Evolutionary conservation across 2,113 vertebrate genomes (phyloP).

Genomic region (Ursus arctos): DNA sequence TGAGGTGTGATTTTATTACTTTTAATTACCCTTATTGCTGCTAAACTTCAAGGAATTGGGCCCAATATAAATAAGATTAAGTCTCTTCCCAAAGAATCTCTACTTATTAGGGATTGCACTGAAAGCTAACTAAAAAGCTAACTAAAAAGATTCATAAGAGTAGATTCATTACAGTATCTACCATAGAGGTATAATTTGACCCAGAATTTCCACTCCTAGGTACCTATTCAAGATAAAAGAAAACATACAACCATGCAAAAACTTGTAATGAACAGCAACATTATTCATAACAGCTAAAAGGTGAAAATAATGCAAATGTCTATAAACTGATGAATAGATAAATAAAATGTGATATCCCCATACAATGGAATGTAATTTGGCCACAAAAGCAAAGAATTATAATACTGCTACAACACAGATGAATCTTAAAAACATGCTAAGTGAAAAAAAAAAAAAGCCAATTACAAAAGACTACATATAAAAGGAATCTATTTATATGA

Average conservation of each 20-base stretch:
- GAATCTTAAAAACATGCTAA: background rate
- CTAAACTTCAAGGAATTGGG: background rate
- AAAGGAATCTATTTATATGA: background rate
- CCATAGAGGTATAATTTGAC: background rate
- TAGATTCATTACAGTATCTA: background rate
- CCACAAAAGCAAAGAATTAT: background rate
- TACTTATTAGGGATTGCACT: background rate
- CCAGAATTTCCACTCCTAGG: background rate
- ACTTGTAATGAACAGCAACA: background rate
- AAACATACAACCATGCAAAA: background rate
- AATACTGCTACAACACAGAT: background rate
- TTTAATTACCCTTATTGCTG: constrained; percentile 1
- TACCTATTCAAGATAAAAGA: background rate
- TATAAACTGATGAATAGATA: background rate
- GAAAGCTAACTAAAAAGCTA: background rate
- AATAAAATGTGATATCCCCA: background rate
- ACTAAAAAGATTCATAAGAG: background rate
- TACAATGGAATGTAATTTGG: background rate
- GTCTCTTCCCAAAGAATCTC: background rate
- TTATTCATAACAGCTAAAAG: background rate
- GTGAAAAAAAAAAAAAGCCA: background rate
- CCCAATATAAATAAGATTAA: background rate
- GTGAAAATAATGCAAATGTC: background rate
- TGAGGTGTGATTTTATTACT: background rate
- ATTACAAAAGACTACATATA: background rate